Evolutionary conservation across 2,113 vertebrate genomes (phyloP).

Genomic region (Melanotaenia duboulayi): DNA sequence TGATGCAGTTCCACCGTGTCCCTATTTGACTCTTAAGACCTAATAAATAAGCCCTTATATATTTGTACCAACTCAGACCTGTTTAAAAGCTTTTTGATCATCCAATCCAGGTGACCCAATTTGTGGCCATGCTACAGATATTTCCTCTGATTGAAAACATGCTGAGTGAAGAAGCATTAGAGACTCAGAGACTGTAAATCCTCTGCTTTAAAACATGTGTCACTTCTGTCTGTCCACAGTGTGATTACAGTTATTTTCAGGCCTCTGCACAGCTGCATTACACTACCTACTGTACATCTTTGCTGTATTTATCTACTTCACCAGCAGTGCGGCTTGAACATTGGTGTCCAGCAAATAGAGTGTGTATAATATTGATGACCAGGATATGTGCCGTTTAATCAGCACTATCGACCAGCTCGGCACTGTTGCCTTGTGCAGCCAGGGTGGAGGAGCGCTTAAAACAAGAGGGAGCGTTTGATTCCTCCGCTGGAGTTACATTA

Average conservation of each 20-base stretch:
- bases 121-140: neutral
- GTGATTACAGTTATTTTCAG: neutral
- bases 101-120: too few species aligned
- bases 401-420: constrained; percentile 91
- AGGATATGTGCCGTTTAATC: constrained; percentile 94
- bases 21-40: too few species aligned
- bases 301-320: constrained; percentile 39
- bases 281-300: constrained; percentile 6
- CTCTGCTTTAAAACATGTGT: constrained; percentile 1
- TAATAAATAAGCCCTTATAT: too few species aligned
- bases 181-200: neutral
- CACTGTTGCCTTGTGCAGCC: constrained; percentile 78
- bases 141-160: neutral
- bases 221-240: neutral
- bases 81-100: neutral
- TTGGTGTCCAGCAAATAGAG: constrained; percentile 85
- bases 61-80: too few species aligned
- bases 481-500: constrained; percentile 88
- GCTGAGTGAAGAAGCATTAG: constrained; percentile 3
- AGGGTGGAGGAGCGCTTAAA: constrained; percentile 81
- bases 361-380: constrained; percentile 93
- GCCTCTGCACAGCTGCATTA: constrained; percentile 11
- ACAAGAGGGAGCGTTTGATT: constrained; percentile 89
- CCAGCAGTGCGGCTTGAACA: constrained; percentile 43
- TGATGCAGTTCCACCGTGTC: too few species aligned